phyloP scores from a whole-genome alignment of 2,888 invertebrate genomes.

The Antheraea yamamai region DNA sequence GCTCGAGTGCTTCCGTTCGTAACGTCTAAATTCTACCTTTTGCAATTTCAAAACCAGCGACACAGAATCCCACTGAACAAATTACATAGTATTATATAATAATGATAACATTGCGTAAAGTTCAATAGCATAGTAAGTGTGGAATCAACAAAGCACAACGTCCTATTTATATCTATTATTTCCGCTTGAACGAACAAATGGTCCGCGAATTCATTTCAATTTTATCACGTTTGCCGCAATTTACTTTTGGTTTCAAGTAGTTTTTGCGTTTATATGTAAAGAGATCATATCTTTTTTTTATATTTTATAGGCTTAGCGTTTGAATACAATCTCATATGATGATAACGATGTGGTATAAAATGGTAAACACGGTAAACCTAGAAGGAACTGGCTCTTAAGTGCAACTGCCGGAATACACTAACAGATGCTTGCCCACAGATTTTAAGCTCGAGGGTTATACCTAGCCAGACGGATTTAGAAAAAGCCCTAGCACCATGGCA shows the following conservation, averaged over 20 bases:
- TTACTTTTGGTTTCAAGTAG: neutral
- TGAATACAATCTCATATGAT: too few species aligned
- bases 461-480: too few species aligned
- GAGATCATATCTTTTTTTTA: too few species aligned
- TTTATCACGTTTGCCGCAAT: neutral
- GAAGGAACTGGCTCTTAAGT: too few species aligned
- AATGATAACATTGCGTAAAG: constrained; percentile 37
- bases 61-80: constrained; percentile 35
- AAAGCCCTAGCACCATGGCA: too few species aligned
- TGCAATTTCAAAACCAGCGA: constrained; percentile 35
- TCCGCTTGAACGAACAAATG: constrained; percentile 22
- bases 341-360: too few species aligned
- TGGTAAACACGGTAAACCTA: too few species aligned
- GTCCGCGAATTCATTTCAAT: neutral
- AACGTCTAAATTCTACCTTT: constrained; percentile 23
- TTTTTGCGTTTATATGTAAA: too few species aligned
- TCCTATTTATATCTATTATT: constrained; percentile 25
- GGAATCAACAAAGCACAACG: constrained; percentile 31
- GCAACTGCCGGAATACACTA: too few species aligned
- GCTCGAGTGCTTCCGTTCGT: constrained; percentile 17
- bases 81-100: constrained; percentile 43
- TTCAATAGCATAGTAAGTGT: constrained; percentile 38
- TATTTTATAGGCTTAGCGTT: too few species aligned
- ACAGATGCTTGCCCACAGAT: too few species aligned
- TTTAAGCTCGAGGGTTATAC: too few species aligned